Base-by-base conservation (phyloP, 2,797 vertebrate genomes). In the Craterocephalus amniculus region DNA sequence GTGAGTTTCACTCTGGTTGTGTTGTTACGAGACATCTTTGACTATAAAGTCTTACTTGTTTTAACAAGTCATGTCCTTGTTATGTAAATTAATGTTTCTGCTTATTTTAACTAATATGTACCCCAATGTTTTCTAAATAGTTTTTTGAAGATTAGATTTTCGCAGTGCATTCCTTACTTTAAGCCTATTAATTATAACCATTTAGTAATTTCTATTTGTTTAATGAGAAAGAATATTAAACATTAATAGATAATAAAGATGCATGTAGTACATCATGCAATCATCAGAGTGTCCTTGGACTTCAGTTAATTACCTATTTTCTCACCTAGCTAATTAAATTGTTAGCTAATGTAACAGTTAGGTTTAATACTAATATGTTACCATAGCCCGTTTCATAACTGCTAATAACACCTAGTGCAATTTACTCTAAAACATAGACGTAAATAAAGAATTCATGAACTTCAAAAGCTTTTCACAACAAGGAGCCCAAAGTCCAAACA, bases 401-500 rank as follows among this genome's bases (percentile, higher is more conserved):
- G 24, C 26, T 22, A 49, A 49, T 22, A 22, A 20, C 9, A 24
- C 48, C 7, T 8, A 24, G 9, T 10, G 10, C 22, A 22, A 49
- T 22, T 22, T 49, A 12, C 20, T 31, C 22, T 1, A 36, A 36
- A 36, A 36, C 35, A 4, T 31, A 31, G 29, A 31, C 6, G 6
- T 31, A 31, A 31, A 22, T 6, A 1, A 24, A 4, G 60, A 38
- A 7, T 74, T 36, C 20, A 64, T 49, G n/a, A 22, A 11, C 14
- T 52, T 52, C 27, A 52, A 14, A 27, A 13, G 13, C 9, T 4
- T 56, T 51, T 64, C 36, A 66, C n/a, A 56, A 58, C 8, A 13
- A 32, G 34, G 40, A 67, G 16, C 27, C 52, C 59, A 61, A 31
- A 4, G 27, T 63, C 57, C 22, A 73, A 71, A 74, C 56, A 40